Evolutionary conservation across 2,888 invertebrate species (phyloP).

Genomic region (Chrysolina oricalcia): DNA sequence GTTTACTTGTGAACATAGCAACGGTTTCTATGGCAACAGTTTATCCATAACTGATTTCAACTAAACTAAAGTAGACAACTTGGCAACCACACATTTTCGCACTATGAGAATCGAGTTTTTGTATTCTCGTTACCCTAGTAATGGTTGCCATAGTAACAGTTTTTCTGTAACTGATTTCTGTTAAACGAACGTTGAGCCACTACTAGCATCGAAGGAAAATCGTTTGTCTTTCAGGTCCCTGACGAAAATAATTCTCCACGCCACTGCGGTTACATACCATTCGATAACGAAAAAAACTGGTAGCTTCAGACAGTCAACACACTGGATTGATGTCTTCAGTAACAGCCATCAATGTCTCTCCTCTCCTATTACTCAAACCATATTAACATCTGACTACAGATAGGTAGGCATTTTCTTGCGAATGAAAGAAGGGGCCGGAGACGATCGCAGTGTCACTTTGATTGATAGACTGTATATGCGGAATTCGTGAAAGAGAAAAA

Average conservation of each 20-base stretch:
- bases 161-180: too few species aligned
- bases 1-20: too few species aligned
- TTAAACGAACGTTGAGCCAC: too few species aligned
- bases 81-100: too few species aligned
- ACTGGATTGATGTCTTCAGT: conserved; percentile 49
- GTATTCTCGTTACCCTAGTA: too few species aligned
- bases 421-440: conserved; percentile 54
- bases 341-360: conserved; percentile 51
- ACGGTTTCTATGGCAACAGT: too few species aligned
- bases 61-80: too few species aligned
- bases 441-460: conserved; percentile 28
- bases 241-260: background rate
- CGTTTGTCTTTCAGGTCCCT: background rate
- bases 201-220: too few species aligned
- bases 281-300: background rate
- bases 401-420: conserved; percentile 52
- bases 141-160: too few species aligned
- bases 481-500: background rate
- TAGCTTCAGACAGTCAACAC: conserved; percentile 37
- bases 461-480: conserved; percentile 25
- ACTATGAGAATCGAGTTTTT: too few species aligned
- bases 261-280: background rate
- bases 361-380: conserved; percentile 46
- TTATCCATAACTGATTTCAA: too few species aligned
- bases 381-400: conserved; percentile 44